These are phyloP conservation scores for Tinamus major DNA, from an alignment of 2,797 vertebrate genomes.

Conservation along the genomic window DNA sequence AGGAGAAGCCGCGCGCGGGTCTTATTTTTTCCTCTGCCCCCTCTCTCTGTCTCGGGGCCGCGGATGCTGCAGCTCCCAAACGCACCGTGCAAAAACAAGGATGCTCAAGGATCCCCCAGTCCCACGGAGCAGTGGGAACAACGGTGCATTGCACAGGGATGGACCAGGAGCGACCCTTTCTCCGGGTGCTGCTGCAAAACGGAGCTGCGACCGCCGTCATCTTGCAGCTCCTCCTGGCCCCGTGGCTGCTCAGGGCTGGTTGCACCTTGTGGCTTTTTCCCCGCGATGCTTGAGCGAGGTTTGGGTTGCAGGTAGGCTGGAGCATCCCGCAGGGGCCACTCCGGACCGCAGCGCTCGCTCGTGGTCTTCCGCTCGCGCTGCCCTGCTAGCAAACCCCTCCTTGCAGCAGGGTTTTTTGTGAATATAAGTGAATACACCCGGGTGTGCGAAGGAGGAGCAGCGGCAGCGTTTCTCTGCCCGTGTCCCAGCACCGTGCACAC, in stretches of 20 bases:
- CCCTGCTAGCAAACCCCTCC: background rate
- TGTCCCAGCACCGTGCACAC: background rate
- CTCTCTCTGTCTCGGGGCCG: background rate
- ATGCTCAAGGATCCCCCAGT: too few relatives aligned
- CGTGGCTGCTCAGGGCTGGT: background rate
- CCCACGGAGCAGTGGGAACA: too few relatives aligned
- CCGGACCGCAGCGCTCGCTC: too few relatives aligned
- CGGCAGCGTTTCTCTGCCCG: background rate
- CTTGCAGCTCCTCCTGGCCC: background rate
- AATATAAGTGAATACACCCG: too few relatives aligned
- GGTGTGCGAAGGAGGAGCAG: background rate
- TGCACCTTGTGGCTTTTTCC: background rate
- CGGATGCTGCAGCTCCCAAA: rapidly evolving
- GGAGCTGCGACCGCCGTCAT: background rate
- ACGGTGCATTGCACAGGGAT: background rate
- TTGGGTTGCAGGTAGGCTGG: background rate
- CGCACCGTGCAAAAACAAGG: background rate
- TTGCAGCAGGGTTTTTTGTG: too few relatives aligned
- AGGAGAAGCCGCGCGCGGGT: background rate
- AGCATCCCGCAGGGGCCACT: too few relatives aligned
- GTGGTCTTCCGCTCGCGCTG: background rate
- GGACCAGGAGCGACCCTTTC: background rate
- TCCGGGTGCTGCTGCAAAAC: background rate
- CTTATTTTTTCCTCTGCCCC: slow-evolving; percentile 39
- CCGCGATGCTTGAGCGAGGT: background rate